Percentiles rank a stretch among this genome's conserved stretches.
phyloP scores from a whole-genome alignment of 2,797 vertebrate genomes.

The Cossypha caffra region DNA sequence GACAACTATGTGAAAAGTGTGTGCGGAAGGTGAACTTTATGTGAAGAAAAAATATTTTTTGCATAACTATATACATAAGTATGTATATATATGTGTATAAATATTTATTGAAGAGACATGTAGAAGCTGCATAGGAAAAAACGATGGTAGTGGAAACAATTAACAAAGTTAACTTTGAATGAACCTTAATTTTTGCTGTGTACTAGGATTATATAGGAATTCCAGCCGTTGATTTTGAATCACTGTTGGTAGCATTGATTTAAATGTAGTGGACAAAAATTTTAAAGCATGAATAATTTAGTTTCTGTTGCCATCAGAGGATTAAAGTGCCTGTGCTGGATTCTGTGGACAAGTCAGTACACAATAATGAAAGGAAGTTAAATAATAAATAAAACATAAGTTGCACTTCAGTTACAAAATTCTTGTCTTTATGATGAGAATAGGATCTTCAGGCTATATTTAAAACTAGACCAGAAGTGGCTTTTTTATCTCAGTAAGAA shows the following conservation, averaged over 20 bases:
- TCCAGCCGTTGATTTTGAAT: neutral
- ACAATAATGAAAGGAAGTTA: conserved; percentile 53
- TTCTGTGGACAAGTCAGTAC: conserved; percentile 48
- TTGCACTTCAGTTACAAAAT: conserved; percentile 43
- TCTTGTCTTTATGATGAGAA: conserved; percentile 30
- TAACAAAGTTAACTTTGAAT: neutral
- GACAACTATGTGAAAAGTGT: neutral
- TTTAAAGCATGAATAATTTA: conserved; percentile 53
- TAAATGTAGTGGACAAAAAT: conserved; percentile 50
- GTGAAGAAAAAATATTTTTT: neutral
- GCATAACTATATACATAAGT: neutral
- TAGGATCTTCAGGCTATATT: conserved; percentile 27
- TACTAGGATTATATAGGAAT: neutral
- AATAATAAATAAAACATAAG: conserved; percentile 68
- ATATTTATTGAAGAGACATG: neutral
- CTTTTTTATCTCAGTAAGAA: neutral
- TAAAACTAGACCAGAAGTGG: conserved; percentile 8
- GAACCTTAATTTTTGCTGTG: neutral
- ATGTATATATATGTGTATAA: neutral
- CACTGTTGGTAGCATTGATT: conserved; percentile 58
- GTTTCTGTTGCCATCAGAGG: conserved; percentile 2
- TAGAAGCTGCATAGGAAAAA: neutral
- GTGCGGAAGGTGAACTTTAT: neutral
- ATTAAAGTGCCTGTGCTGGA: conserved; percentile 43
- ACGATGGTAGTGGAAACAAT: neutral